Evolutionary conservation across 2,797 vertebrate genomes (phyloP).

Genomic region (Parauchenoglanis punctatus): DNA sequence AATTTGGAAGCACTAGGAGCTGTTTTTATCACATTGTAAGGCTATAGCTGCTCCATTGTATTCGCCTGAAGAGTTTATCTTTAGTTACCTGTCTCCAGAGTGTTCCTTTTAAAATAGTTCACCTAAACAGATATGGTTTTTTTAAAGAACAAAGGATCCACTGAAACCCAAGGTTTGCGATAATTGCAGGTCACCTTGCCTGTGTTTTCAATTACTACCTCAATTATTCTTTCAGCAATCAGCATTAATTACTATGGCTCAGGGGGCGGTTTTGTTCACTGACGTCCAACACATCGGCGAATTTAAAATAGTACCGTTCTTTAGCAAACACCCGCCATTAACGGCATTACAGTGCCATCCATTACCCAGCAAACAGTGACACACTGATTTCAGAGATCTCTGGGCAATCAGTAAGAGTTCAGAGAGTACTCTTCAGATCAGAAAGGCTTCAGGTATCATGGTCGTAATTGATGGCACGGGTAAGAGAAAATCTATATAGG

Average conservation of each 20-base stretch:
- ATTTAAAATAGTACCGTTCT: slow-evolving; percentile 36
- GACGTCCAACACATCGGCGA: slow-evolving; percentile 14
- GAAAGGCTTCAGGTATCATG: not conserved
- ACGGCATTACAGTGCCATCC: slow-evolving; percentile 9
- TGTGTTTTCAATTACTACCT: slow-evolving; percentile 38
- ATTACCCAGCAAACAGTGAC: slow-evolving; percentile 12
- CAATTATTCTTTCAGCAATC: slow-evolving; percentile 32
- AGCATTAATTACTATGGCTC: slow-evolving; percentile 31
- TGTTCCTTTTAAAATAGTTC: not conserved
- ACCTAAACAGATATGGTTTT: slow-evolving; percentile 18
- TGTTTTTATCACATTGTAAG: too few relatives aligned
- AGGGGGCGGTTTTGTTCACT: slow-evolving; percentile 16
- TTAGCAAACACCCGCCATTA: slow-evolving; percentile 28
- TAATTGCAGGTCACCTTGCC: slow-evolving; percentile 45
- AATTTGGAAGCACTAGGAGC: not conserved
- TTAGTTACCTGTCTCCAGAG: not conserved
- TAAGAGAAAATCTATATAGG: not conserved
- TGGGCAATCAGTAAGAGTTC: slow-evolving; percentile 22
- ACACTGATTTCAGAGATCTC: slow-evolving; percentile 17
- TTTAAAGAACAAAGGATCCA: slow-evolving; percentile 14
- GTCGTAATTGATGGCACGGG: not conserved
- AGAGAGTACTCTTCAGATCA: slow-evolving; percentile 27
- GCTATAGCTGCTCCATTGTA: not conserved
- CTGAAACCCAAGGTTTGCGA: slow-evolving; percentile 7
- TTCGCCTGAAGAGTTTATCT: not conserved